Conservation (phyloP, 2,888 invertebrate genomes). For the Lasioglossum villosulum region DNA sequence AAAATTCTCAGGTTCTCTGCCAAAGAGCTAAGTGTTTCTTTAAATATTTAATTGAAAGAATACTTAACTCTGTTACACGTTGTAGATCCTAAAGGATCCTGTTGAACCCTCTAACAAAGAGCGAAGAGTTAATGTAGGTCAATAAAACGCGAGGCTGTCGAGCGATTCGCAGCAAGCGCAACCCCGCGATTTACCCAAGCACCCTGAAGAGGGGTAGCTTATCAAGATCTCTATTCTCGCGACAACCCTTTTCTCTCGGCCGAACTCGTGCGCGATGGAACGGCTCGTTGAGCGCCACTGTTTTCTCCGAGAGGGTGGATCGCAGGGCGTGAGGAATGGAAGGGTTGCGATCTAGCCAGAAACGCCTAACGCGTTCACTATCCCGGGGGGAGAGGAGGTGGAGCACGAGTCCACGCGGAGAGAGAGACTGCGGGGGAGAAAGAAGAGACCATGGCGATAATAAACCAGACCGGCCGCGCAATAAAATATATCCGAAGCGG, state of each 20-base stretch:
- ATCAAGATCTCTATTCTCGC: conserved; percentile 42
- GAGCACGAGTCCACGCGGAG: conserved; percentile 35
- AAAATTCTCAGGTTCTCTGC: too few relatives aligned
- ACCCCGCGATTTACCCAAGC: not conserved
- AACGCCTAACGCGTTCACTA: conserved; percentile 66
- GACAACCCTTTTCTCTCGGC: conserved; percentile 76
- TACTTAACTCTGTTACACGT: not conserved
- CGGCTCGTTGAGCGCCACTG: conserved; percentile 83
- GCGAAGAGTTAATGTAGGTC: conserved; percentile 22
- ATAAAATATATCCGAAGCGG: conserved; percentile 84
- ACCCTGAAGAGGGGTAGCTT: conserved; percentile 14
- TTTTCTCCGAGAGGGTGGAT: conserved; percentile 72
- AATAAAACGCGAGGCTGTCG: conserved; percentile 11
- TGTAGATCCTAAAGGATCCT: not conserved
- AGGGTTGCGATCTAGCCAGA: conserved; percentile 80
- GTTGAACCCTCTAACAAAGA: not conserved
- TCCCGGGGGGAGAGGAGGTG: conserved; percentile 30
- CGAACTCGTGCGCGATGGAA: conserved; percentile 77
- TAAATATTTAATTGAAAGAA: not conserved
- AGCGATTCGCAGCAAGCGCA: not conserved
- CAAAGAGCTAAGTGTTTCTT: too few relatives aligned
- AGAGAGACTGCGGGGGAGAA: conserved; percentile 52
- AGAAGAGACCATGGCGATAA: conserved; percentile 78
- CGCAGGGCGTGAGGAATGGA: conserved; percentile 79
- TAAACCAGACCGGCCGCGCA: conserved; percentile 81